Base-by-base conservation (phyloP, 2,113 vertebrate genomes). In the Lasiurus borealis region DNA sequence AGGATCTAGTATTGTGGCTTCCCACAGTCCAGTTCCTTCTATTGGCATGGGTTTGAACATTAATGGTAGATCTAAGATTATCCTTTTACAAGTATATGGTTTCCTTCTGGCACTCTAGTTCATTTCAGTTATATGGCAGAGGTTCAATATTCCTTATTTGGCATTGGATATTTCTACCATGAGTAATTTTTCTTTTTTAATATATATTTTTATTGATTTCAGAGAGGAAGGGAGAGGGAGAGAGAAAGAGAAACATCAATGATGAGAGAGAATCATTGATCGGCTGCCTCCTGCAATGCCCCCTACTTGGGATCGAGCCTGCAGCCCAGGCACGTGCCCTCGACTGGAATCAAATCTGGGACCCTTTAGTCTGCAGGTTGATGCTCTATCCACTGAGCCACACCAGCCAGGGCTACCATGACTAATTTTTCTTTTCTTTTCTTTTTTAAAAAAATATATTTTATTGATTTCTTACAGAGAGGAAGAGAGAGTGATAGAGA, bases 71-170 rank as follows among this genome's bases (percentile, higher is more conserved):
- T 83, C 50, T 76, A 78, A 88, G 68, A 66, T 83, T 36, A 89
- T 59, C 1, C 14, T 23, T 27, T 95, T 69, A 69, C 34, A 75
- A 90, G 21, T 52, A 66, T 8, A 94, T 5, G 3, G 77, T 81
- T 76, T 15, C 31, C 29, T 40, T 85, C 34, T 11, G 68, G 31
- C 25, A 29, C 48, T 84, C 50, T 89, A 66, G 44, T 80, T 94
- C 46, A 90, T 77, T 52, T 85, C 54, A 64, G 11, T 91, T 91
- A 34, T 86, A 84, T 23, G 83, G 12, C 21, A 86, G 71, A 95
- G 6, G 95, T 96, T 68, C 82, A 90, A 64, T 90, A 91, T 81
- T 93, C 48, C 82, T 83, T 75, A 27, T 66, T 88, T 93, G 48
- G 6, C 57, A 25, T 71, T 91, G 25, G 88, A 48, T 95, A 95